Evolutionary conservation across 2,113 vertebrate genomes (phyloP).

Genomic region (Cynopterus brachyotis): DNA sequence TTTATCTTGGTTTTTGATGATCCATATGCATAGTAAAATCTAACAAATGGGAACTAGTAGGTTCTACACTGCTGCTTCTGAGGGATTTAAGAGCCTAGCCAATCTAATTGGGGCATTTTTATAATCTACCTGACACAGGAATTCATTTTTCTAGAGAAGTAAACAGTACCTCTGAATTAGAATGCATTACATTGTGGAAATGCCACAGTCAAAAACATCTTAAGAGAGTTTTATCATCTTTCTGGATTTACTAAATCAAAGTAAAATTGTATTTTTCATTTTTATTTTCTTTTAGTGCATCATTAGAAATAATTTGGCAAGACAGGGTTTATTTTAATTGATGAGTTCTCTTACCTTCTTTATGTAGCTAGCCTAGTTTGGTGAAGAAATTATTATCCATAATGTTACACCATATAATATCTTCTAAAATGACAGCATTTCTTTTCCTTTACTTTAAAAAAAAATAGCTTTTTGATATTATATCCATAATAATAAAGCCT

Average conservation of each 20-base stretch:
- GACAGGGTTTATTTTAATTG: slow-evolving; percentile 68
- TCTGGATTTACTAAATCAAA: slow-evolving; percentile 61
- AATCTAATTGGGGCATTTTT: neutral
- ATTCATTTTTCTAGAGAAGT: slow-evolving; percentile 35
- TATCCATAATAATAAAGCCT: slow-evolving; percentile 60
- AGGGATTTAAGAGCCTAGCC: neutral
- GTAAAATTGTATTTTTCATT: slow-evolving; percentile 59
- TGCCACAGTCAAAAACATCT: slow-evolving; percentile 47
- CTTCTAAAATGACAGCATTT: slow-evolving; percentile 55
- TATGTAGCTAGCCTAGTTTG: slow-evolving; percentile 59
- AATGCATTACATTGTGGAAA: neutral
- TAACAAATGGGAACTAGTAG: neutral
- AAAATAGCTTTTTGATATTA: neutral
- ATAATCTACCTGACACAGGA: neutral
- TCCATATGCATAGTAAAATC: neutral
- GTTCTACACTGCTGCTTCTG: neutral
- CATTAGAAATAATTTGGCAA: slow-evolving; percentile 77
- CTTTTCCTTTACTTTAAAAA: slow-evolving; percentile 51
- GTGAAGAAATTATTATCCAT: slow-evolving; percentile 75
- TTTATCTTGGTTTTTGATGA: slow-evolving; percentile 36
- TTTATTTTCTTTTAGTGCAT: slow-evolving; percentile 57
- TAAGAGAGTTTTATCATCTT: slow-evolving; percentile 65
- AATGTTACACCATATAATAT: slow-evolving; percentile 66
- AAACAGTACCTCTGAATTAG: neutral
- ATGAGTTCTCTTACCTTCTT: slow-evolving; percentile 58